A percentile compares a stretch with the other conserved stretches of the same genome.
These are phyloP conservation scores for Blastobasis adustella DNA, from an alignment of 2,888 invertebrate species.

Conservation along the genomic window DNA sequence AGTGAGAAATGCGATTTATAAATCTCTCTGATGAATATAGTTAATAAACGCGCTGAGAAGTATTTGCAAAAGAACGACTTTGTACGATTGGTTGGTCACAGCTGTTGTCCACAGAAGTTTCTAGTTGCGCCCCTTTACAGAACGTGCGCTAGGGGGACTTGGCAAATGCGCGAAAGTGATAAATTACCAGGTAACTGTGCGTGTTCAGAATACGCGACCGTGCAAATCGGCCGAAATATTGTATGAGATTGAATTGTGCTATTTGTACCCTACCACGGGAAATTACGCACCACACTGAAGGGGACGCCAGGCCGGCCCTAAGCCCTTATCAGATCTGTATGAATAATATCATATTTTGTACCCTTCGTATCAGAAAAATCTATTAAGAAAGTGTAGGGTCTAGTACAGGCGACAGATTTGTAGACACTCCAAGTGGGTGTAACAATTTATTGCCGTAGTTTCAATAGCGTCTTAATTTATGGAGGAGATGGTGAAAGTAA, in stretches of 20 bases:
- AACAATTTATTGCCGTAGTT: too few relatives aligned
- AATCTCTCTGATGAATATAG: too few relatives aligned
- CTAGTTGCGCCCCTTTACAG: too few relatives aligned
- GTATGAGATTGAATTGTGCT: constrained; percentile 50
- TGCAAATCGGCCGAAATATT: constrained; percentile 60
- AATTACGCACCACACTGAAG: constrained; percentile 32
- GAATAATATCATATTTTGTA: constrained; percentile 24
- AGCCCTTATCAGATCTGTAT: constrained; percentile 20
- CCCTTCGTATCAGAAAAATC: constrained; percentile 10
- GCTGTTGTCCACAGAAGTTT: neutral
- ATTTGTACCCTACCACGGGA: constrained; percentile 33
- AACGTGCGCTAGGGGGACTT: neutral
- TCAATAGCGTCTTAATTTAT: too few relatives aligned
- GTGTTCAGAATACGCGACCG: constrained; percentile 52
- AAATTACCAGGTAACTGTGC: constrained; percentile 65
- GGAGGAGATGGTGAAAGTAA: too few relatives aligned
- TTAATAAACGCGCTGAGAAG: too few relatives aligned
- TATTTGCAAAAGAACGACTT: too few relatives aligned
- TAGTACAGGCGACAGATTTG: too few relatives aligned
- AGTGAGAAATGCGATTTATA: too few relatives aligned
- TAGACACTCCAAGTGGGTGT: too few relatives aligned
- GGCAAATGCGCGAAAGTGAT: constrained; percentile 51
- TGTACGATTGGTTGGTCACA: too few relatives aligned
- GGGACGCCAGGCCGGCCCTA: constrained; percentile 14
- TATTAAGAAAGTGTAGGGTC: constrained; percentile 3